phyloP scores from a whole-genome alignment of 2,113 vertebrate species.

The Pluvialis apricaria region DNA sequence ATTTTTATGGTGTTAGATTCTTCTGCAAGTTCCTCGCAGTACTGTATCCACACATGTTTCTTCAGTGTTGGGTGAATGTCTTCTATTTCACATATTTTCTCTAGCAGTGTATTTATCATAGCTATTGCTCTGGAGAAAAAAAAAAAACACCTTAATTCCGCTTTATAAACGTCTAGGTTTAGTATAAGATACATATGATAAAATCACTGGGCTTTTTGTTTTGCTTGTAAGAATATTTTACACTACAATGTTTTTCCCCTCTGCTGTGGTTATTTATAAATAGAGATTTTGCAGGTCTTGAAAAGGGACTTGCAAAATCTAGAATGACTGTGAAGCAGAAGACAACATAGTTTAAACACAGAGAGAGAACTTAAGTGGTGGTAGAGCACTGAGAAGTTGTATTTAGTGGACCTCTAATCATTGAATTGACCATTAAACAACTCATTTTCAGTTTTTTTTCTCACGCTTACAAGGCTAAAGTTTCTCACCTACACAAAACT shows the following conservation, averaged over 20 bases:
- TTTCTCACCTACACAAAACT: not conserved
- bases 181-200: not conserved
- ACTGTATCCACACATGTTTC: not conserved
- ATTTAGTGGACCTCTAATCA: not conserved
- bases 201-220: not conserved
- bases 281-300: not conserved
- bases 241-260: not conserved
- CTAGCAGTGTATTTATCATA: not conserved
- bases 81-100: not conserved
- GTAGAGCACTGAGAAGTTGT: not conserved
- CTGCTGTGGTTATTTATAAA: not conserved
- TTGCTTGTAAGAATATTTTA: not conserved
- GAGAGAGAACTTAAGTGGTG: not conserved
- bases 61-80: not conserved
- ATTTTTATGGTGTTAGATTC: not conserved
- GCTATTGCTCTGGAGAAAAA: not conserved
- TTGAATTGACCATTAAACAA: not conserved
- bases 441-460: not conserved
- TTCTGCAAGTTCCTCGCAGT: not conserved
- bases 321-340: not conserved
- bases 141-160: not conserved
- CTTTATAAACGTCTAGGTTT: not conserved
- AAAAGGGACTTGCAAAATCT: not conserved
- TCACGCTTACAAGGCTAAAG: not conserved
- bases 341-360: accelerated